Percentiles rank a stretch among this genome's conserved stretches.
Evolutionary conservation across 2,888 invertebrate genomes (phyloP).

Genomic region (Dynastes grantii): DNA sequence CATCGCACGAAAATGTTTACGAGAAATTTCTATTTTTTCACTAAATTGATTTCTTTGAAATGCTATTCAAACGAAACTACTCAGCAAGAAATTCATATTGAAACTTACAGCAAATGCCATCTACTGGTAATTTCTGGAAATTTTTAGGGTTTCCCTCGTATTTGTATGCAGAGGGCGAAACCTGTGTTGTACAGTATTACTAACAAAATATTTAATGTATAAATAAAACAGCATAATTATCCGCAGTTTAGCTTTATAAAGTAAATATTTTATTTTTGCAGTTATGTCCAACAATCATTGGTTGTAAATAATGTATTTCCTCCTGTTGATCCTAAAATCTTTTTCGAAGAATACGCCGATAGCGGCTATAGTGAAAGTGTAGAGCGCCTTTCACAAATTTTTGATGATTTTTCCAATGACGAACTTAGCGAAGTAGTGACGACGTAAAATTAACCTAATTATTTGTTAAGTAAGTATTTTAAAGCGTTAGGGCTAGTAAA

Average conservation of each 20-base stretch:
- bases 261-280: constrained; percentile 36
- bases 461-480: constrained; percentile 34
- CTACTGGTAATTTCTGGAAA: no score
- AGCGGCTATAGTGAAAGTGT: constrained; percentile 45
- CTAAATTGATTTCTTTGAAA: no score
- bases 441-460: constrained; percentile 16
- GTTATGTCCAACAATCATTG: constrained; percentile 41
- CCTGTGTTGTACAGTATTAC: no score
- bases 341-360: constrained; percentile 34
- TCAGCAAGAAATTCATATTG: no score
- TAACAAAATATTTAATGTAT: no score
- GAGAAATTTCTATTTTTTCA: no score
- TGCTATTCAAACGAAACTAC: no score
- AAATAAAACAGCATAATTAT: not conserved
- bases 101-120: no score
- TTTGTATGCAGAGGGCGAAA: no score
- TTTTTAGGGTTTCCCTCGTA: no score
- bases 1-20: no score
- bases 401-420: constrained; percentile 19
- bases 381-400: constrained; percentile 28
- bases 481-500: not conserved
- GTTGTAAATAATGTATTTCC: constrained; percentile 37
- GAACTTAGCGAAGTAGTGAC: constrained; percentile 6
- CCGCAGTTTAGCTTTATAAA: not conserved
- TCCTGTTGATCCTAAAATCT: constrained; percentile 18